A percentile compares a stretch with the other conserved stretches of the same genome.
Evolutionary conservation across 2,888 invertebrate genomes (phyloP).

Genomic region (Drosophila pseudotalamancana): DNA sequence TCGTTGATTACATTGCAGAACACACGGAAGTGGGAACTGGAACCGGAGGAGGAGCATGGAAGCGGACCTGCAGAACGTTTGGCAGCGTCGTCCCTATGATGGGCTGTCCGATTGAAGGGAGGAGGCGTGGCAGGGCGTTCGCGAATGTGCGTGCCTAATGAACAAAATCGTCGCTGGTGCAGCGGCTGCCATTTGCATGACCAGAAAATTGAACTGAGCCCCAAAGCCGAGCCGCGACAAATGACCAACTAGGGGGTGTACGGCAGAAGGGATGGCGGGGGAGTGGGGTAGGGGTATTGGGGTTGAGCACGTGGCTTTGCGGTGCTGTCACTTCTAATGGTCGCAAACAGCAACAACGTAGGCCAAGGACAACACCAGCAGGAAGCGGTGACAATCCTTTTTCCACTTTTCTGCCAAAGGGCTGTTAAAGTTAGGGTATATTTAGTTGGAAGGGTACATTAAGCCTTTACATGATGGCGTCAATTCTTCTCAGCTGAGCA

Average conservation of each 20-base stretch:
- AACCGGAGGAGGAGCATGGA: neutral
- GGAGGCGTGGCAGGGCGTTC: constrained; percentile 4
- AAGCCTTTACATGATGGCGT: too few relatives aligned
- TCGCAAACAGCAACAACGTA: constrained; percentile 41
- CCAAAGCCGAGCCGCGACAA: constrained; percentile 71
- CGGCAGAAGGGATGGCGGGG: neutral
- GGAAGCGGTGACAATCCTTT: constrained; percentile 29
- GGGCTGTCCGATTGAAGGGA: constrained; percentile 1
- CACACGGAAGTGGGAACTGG: constrained; percentile 18
- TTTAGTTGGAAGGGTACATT: neutral
- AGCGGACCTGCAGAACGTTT: constrained; percentile 14
- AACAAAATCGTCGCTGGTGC: constrained; percentile 70
- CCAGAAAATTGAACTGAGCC: constrained; percentile 76
- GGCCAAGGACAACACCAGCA: constrained; percentile 14
- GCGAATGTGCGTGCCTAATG: constrained; percentile 75
- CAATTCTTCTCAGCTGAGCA: too few relatives aligned
- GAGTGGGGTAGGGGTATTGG: neutral
- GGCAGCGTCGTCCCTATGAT: constrained; percentile 18
- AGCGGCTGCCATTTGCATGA: constrained; percentile 75
- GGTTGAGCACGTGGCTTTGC: constrained; percentile 46
- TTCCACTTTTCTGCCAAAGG: too few relatives aligned
- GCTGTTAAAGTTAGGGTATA: too few relatives aligned
- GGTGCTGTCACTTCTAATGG: constrained; percentile 70
- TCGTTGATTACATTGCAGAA: constrained; percentile 72
- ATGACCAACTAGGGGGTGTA: constrained; percentile 49